Evolutionary conservation across 2,797 vertebrate genomes (phyloP).

Genomic region (Sebastolobus altivelis): DNA sequence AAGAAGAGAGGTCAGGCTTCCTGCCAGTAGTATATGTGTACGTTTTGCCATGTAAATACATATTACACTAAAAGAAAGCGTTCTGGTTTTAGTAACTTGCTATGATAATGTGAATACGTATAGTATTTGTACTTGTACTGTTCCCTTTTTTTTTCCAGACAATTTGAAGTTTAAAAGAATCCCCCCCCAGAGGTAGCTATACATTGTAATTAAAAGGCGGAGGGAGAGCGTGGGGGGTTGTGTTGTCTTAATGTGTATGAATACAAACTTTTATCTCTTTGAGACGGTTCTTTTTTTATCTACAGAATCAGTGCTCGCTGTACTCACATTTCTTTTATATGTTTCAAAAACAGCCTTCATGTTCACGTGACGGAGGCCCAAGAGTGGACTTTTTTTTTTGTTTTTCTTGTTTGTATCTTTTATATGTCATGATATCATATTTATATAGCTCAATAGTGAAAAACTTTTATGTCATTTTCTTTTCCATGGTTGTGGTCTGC

Average conservation of each 20-base stretch:
- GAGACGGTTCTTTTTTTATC: constrained; percentile 78
- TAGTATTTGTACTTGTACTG: constrained; percentile 83
- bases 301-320: constrained; percentile 81
- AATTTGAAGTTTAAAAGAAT: constrained; percentile 69
- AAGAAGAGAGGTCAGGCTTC: constrained; percentile 64
- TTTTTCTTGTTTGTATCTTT: constrained; percentile 78
- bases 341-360: constrained; percentile 72
- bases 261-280: constrained; percentile 78
- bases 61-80: constrained; percentile 80
- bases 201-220: constrained; percentile 75
- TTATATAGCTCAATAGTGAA: constrained; percentile 85
- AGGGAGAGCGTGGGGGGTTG: constrained; percentile 62
- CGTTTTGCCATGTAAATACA: constrained; percentile 81
- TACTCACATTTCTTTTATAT: constrained; percentile 79
- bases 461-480: constrained; percentile 77
- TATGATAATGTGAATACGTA: constrained; percentile 87
- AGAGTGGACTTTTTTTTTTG: constrained; percentile 47
- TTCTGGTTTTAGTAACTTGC: constrained; percentile 83
- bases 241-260: constrained; percentile 82
- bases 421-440: constrained; percentile 84
- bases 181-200: constrained; percentile 65
- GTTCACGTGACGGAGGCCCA: constrained; percentile 64
- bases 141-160: constrained; percentile 62
- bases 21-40: constrained; percentile 72
- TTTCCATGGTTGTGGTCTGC: constrained; percentile 85